phyloP scores from a whole-genome alignment of 2,888 invertebrate species.

The Leptopilina myrica region DNA sequence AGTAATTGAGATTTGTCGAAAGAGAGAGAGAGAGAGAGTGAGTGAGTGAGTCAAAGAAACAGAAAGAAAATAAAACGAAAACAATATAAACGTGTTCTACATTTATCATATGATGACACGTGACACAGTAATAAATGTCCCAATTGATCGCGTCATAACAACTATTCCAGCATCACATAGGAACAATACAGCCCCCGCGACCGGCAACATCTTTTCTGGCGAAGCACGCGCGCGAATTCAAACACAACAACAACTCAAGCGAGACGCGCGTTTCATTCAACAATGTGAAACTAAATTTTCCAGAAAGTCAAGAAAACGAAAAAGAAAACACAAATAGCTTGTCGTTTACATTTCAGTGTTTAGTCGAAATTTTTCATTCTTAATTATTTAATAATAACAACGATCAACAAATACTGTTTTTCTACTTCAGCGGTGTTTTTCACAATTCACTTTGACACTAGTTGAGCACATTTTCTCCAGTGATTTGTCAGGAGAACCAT shows the following conservation, averaged over 20 bases:
- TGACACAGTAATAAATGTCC: slow-evolving; percentile 54
- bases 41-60: not conserved
- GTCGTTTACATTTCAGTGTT: slow-evolving; percentile 19
- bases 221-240: slow-evolving; percentile 31
- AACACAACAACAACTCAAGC: slow-evolving; percentile 45
- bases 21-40: not conserved
- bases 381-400: not conserved
- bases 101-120: slow-evolving; percentile 70
- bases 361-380: not conserved
- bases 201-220: slow-evolving; percentile 60
- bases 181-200: slow-evolving; percentile 51
- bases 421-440: slow-evolving; percentile 44
- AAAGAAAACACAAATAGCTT: slow-evolving; percentile 42
- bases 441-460: slow-evolving; percentile 57
- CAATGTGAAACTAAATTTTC: not conserved
- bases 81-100: slow-evolving; percentile 66
- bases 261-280: slow-evolving; percentile 17
- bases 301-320: slow-evolving; percentile 40
- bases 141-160: slow-evolving; percentile 51
- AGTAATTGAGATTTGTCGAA: slow-evolving; percentile 1
- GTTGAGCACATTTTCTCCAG: slow-evolving; percentile 42
- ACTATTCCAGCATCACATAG: slow-evolving; percentile 44
- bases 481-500: not conserved
- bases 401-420: not conserved
- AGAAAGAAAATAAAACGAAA: slow-evolving; percentile 58